phyloP scores from a whole-genome alignment of 1,140 invertebrate species.

The Drosophila littoralis region DNA sequence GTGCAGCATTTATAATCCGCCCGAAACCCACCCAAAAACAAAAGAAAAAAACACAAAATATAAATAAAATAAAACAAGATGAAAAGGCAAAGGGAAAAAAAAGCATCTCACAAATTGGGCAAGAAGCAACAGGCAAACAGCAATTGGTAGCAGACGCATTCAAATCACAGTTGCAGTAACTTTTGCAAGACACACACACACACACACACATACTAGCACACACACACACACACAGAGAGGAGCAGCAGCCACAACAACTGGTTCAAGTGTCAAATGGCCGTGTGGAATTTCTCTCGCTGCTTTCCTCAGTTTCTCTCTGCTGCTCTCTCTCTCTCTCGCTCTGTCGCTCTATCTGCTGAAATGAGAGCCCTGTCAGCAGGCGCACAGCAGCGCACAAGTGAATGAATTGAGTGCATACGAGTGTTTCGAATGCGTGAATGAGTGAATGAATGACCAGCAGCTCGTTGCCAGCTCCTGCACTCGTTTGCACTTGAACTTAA shows the following conservation, averaged over 20 bases:
- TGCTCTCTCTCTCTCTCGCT: background rate
- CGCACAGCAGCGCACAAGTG: conserved; percentile 26
- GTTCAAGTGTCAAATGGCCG: conserved; percentile 52
- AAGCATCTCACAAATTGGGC: background rate
- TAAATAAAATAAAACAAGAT: background rate
- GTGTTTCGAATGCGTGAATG: conserved; percentile 20
- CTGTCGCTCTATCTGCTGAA: conserved; percentile 22
- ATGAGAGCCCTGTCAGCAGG: conserved; percentile 46
- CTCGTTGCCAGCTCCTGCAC: conserved; percentile 12
- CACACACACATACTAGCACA: background rate
- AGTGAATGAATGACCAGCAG: conserved; percentile 8
- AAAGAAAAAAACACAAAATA: background rate
- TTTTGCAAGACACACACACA: background rate
- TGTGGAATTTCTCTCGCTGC: conserved; percentile 27
- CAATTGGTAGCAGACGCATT: conserved; percentile 13
- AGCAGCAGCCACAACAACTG: conserved; percentile 2
- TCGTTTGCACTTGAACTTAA: conserved; percentile 73
- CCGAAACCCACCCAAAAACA: background rate
- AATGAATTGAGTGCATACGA: conserved; percentile 17
- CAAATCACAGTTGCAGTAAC: conserved; percentile 13
- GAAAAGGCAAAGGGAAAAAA: background rate
- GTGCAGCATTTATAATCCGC: conserved; percentile 70
- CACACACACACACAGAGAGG: background rate
- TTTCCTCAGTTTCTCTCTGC: background rate
- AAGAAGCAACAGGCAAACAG: conserved; percentile 8